Evolutionary conservation across 2,797 vertebrate genomes (phyloP).

Genomic region (Heteromormyrus szaboi): DNA sequence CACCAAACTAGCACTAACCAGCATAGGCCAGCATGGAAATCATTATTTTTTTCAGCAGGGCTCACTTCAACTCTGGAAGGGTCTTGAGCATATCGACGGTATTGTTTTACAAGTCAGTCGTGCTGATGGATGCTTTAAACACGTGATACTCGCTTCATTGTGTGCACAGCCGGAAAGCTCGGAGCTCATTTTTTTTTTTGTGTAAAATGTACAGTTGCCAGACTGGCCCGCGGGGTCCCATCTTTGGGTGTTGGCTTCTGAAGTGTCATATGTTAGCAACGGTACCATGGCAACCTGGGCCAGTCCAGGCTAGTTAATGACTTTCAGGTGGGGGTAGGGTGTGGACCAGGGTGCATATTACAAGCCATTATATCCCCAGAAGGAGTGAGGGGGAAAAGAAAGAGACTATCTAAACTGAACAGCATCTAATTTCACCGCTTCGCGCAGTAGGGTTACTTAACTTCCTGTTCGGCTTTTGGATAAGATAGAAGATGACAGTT

Average conservation of each 20-base stretch:
- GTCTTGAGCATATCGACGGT: background rate
- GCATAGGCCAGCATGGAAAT: background rate
- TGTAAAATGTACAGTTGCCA: background rate
- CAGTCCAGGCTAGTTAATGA: background rate
- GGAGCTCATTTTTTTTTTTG: background rate
- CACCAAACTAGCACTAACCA: background rate
- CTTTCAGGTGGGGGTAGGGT: constrained; percentile 14
- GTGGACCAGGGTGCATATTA: background rate
- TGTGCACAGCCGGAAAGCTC: background rate
- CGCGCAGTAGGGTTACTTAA: background rate
- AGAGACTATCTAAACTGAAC: background rate
- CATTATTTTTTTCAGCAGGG: background rate
- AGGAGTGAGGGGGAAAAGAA: background rate
- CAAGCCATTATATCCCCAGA: background rate
- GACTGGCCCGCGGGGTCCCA: constrained; percentile 38
- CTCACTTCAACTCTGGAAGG: background rate
- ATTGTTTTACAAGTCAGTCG: background rate
- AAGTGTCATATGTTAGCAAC: constrained; percentile 39
- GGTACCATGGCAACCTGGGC: constrained; percentile 31
- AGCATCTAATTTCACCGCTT: background rate
- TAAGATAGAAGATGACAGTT: background rate
- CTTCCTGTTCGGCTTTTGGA: background rate
- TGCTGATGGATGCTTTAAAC: background rate
- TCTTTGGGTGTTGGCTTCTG: constrained; percentile 44
- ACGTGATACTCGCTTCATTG: background rate